A percentile compares a stretch with the other conserved stretches of the same genome.
Evolutionary conservation across 1,140 invertebrate species (phyloP).

Genomic region (Coelopa frigida): DNA sequence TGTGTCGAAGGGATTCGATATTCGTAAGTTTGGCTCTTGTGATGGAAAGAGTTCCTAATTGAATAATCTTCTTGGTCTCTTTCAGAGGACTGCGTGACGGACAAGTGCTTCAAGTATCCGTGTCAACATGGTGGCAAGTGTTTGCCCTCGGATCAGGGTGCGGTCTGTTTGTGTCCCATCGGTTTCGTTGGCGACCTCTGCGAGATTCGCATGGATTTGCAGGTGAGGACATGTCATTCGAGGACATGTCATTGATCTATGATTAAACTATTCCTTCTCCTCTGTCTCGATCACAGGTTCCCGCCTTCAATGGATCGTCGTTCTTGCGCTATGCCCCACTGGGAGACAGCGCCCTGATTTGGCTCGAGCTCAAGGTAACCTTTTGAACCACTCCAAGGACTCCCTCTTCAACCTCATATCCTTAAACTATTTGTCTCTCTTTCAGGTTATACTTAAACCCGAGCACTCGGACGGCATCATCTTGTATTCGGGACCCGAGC

Average conservation of each 20-base stretch:
- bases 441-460: slow-evolving; percentile 75
- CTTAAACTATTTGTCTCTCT: neutral
- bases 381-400: slow-evolving; percentile 18
- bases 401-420: slow-evolving; percentile 47
- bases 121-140: slow-evolving; percentile 92
- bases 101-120: slow-evolving; percentile 72
- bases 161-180: slow-evolving; percentile 82
- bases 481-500: slow-evolving; percentile 88
- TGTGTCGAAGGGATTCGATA: slow-evolving; percentile 78
- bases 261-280: neutral
- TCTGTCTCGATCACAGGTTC: slow-evolving; percentile 67
- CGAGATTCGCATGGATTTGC: slow-evolving; percentile 77
- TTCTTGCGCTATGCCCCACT: slow-evolving; percentile 78
- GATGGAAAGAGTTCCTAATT: neutral
- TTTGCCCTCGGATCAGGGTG: slow-evolving; percentile 66
- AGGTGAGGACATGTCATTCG: slow-evolving; percentile 52
- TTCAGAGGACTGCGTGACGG: slow-evolving; percentile 81
- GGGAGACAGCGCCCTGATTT: slow-evolving; percentile 74
- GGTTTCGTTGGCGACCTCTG: slow-evolving; percentile 85
- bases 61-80: slow-evolving; percentile 18
- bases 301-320: slow-evolving; percentile 87
- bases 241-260: neutral
- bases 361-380: slow-evolving; percentile 77
- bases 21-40: slow-evolving; percentile 62
- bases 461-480: slow-evolving; percentile 72